Base-by-base conservation (phyloP, 2,888 invertebrate species). In the Caenorhabditis zanzibari region DNA sequence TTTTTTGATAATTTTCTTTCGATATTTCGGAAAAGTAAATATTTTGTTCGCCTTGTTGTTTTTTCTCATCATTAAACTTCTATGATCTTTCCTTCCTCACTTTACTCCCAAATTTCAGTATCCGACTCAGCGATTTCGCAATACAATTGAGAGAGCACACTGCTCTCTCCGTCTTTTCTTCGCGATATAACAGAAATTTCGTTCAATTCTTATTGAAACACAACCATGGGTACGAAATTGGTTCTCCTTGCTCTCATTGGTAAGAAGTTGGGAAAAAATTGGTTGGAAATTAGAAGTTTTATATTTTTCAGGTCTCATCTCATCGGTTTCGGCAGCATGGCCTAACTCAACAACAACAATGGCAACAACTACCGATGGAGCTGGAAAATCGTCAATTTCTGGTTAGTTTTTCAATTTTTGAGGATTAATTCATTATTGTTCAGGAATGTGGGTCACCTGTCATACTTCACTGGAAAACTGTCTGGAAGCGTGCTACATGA, bases 401-500 rank as follows among this genome's bases (percentile, higher is more conserved):
- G 81, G 81, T 81, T 16, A 52, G 66, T 38, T 5, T 38, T 4
- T 14, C 2, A 12, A 10, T 32, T 26, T n/a, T 56, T 24, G 1
- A 3, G 52, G 22, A 22, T 1, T 7, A 52, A 22, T 52, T 2
- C 19, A 7, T 9, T 7, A 49, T 68, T n/a, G 66, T 83, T 16
- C 59, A 84, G 84, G 84, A 52, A 72, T 83, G 69, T 73, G 69
- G 61, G 87, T 87, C 10, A 82, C 87, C 2, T 87, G 87, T 32
- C 85, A 82, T 52, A 83, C 81, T 10, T 79, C 84, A 1, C 58
- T 88, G 54, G 86, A 88, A 72, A 85, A 84, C 61, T 88, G 88
- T 52, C 61, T 88, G 52, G 86, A 85, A 47, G 83, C 86, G 0
- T 88, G 88, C 49, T 81, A 87, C 49, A 85, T 88, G 85, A 85